Evolutionary conservation across 35 echinoderm and acorn worm genomes (phyloP), one percentile per base, ranked within the genome.

Genomic region (Stichopus chloronotus): DNA sequence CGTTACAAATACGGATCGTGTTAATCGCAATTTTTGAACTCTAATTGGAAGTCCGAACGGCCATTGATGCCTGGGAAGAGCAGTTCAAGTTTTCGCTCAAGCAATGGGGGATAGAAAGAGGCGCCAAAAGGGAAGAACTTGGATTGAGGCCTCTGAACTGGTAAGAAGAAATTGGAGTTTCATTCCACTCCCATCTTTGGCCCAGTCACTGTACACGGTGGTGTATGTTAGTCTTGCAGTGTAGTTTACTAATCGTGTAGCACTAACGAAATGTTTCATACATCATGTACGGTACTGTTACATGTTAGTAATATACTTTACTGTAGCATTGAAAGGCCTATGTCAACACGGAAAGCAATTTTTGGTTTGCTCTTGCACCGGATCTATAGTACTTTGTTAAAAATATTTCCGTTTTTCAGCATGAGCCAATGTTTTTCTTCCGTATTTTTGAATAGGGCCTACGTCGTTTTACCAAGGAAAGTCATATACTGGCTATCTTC

Each of bases 81-180:
- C 16, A 52, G 14, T 16, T 71, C 52, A 58, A 60, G n/a, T 63
- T 13, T 53, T 81, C 79, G 63, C 92, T 24, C 54, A 72, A 58
- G 92, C 52, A 83, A 98, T 98, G 96, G 94, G 92, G 60, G 96
- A 95, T 78, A 93, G 94, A 91, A 92, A 95, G 72, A 98, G 92
- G 90, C 60, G 94, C 68, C 83, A 91, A 17, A 98, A 98, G 76
- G 92, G 94, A 76, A 72, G 88, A 77, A 98, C 94, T 21, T 98
- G 96, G 96, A 94, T 92, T 7, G 96, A 98, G 58, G 96, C 96
- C 11, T 94, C 96, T 52, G 84, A 91, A 95, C 88, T 93, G 96
- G 96, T 98, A 81, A 92, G 83, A 92, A 89, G 52, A 89, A 85
- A 59, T 85, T 8, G 43, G 82, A 23, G 80, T 30, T 59, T 58